Evolutionary conservation across 2,797 vertebrate genomes (phyloP), one percentile per base, ranked within the genome.

Genomic region (Spea hammondii): DNA sequence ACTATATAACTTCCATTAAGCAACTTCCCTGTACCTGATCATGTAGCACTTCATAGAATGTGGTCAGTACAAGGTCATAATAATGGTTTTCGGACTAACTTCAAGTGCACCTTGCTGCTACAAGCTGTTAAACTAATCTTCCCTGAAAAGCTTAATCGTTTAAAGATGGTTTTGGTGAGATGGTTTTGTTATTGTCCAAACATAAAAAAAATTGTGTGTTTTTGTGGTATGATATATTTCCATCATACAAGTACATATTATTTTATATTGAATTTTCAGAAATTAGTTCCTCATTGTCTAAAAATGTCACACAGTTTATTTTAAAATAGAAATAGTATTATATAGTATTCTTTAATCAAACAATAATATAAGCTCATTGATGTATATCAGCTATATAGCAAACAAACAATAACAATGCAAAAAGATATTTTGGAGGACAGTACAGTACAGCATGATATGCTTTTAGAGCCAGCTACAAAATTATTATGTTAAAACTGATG

Each of bases 31-130:
- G 90, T 93, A 91, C 93, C 91, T 94, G 92, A 92, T 93, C 92
- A 91, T 92, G 88, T 92, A 94, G 93, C 91, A 91, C 89, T 93
- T 90, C 92, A 92, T 89, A 88, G 92, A 93, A 90, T 91, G 89
- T 94, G 93, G 92, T 93, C 93, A 91, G 88, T 87, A 85, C 93
- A 95, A 96, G 95, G 95, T 96, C 94, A 95, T 91, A 84, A 89
- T 87, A 88, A 89, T 87, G 87, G 86, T 87, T 93, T 93, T 93
- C 85, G 89, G 87, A 88, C 86, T 90, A 88, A 89, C 86, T 91
- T 90, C 88, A 86, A 92, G 87, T 89, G 91, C 90, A 87, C 89
- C 83, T 77, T 87, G 90, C 89, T 89, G 32, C 85, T 89, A 78
- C 83, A 88, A 89, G 86, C 89, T 91, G 91, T 92, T 93, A 93